A percentile compares a stretch with the other conserved stretches of the same genome.
These are phyloP conservation scores for Andrena chrysosceles DNA, from an alignment of 2,888 invertebrate genomes.

Conservation along the genomic window DNA sequence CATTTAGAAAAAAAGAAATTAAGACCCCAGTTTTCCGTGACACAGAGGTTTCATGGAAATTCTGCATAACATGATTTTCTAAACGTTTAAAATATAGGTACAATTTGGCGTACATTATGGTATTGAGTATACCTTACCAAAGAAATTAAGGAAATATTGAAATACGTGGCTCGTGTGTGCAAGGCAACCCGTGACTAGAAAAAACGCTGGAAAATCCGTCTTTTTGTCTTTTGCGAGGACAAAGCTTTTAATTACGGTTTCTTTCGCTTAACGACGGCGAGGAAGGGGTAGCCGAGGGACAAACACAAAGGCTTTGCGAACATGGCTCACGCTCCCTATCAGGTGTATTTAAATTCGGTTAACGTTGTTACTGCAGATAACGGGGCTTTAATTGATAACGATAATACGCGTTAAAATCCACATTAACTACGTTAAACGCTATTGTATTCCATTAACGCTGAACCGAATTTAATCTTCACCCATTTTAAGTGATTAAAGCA, in stretches of 20 bases:
- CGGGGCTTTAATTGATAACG: slow-evolving; percentile 55
- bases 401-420: slow-evolving; percentile 53
- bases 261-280: slow-evolving; percentile 22
- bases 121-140: background rate
- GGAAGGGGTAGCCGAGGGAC: background rate
- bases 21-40: background rate
- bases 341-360: slow-evolving; percentile 44
- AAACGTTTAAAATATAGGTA: background rate
- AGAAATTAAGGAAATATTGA: background rate
- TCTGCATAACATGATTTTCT: background rate
- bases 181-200: background rate
- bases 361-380: slow-evolving; percentile 48
- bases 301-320: slow-evolving; percentile 39
- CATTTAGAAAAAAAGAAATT: background rate
- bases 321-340: slow-evolving; percentile 18
- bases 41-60: background rate
- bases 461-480: slow-evolving; percentile 23
- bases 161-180: background rate
- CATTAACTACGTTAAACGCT: slow-evolving; percentile 40
- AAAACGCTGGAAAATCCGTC: slow-evolving; percentile 1
- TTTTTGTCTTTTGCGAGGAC: slow-evolving; percentile 12
- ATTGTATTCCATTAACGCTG: slow-evolving; percentile 20
- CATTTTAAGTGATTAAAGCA: slow-evolving; percentile 37
- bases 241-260: slow-evolving; percentile 49
- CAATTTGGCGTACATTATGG: background rate